Evolutionary conservation across 1,140 invertebrate species (phyloP), one percentile per base, ranked within the genome.

Genomic region (Listronotus oregonensis): DNA sequence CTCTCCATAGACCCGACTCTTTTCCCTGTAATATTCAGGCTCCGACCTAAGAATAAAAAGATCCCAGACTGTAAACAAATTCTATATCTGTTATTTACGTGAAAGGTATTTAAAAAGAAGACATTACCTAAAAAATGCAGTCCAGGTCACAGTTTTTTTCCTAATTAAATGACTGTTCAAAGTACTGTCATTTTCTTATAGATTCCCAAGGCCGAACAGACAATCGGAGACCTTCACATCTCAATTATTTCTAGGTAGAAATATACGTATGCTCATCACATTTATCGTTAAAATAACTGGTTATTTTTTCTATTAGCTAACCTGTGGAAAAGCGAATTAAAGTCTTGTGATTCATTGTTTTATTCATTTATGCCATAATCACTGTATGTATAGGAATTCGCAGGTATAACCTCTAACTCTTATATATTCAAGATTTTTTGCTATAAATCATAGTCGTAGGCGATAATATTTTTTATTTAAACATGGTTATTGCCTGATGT

Each of bases 141-240:
- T 27, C 5, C 5, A 27, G 21, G 21, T 27, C 5, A 27, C 21
- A 27, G 21, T 1, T 27, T 27, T 27, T 27, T 27, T 27, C 5
- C 21, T 27, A 27, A 27, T 27, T 27, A 2, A 37, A 37, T 37
- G 43, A 46, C 17, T 46, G 8, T 46, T 17, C 9, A 18, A 46
- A 17, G n/a, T 17, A 14, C 51, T 1, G 51, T 37, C 31, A 55
- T 6, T 55, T 55, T 55, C 37, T 55, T 55, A 55, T 11, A 12
- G 31, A 31, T 31, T 39, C 31, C 10, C 52, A 55, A 55, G 52
- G 52, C 39, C 52, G 31, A 37, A 39, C 39, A n/a, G 39, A 55
- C 52, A 55, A 55, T 55, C 17, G 6, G 10, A 31, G 37, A 57
- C 55, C 55, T 57, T 57, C 55, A 57, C 55, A 57, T 57, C 42